phyloP scores from a whole-genome alignment of 2,113 vertebrate genomes.

The Colistium nudipinnis region DNA sequence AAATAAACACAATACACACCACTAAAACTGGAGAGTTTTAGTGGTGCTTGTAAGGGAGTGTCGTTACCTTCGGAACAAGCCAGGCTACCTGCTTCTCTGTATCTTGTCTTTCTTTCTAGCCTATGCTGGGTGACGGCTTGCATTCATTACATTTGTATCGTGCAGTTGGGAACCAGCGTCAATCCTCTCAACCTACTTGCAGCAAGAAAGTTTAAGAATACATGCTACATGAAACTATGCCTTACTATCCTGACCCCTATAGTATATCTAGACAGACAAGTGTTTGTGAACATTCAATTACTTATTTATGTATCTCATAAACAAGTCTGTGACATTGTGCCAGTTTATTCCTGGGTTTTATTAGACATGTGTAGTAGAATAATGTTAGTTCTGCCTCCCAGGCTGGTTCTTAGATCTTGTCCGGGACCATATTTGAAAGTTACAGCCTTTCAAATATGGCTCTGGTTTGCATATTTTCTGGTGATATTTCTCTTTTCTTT shows the following conservation, averaged over 20 bases:
- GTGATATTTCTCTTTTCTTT: slow-evolving; percentile 10
- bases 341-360: slow-evolving; percentile 21
- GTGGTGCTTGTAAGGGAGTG: not conserved
- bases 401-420: slow-evolving; percentile 14
- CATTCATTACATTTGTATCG: not conserved
- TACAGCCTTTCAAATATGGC: slow-evolving; percentile 32
- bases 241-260: too few species aligned
- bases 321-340: slow-evolving; percentile 1
- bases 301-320: not conserved
- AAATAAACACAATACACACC: not conserved
- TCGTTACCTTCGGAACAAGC: too few species aligned
- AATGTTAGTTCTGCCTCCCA: slow-evolving; percentile 22
- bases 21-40: not conserved
- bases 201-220: not conserved
- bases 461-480: slow-evolving; percentile 26
- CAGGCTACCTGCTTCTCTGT: not conserved
- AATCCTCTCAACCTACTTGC: not conserved
- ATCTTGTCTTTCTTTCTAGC: not conserved
- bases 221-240: too few species aligned
- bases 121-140: not conserved
- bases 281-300: too few species aligned
- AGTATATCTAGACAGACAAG: too few species aligned
- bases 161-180: not conserved
- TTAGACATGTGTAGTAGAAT: slow-evolving; percentile 12
- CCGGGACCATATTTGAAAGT: slow-evolving; percentile 27